phyloP scores from a whole-genome alignment of 2,113 vertebrate genomes.

The Phodopus roborovskii region DNA sequence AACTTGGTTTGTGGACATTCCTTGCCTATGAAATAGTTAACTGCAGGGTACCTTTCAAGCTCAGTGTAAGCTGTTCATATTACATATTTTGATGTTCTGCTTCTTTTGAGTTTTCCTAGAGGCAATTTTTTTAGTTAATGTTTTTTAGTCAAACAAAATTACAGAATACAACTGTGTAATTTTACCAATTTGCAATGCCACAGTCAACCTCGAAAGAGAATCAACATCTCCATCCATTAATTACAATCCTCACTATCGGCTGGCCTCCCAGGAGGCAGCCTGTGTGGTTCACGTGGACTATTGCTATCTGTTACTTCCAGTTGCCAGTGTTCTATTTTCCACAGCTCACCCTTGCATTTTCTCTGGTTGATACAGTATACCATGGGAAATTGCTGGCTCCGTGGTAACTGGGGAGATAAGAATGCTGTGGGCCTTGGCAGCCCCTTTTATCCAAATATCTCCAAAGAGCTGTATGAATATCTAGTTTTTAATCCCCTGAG shows the following conservation, averaged over 20 bases:
- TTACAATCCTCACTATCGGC: conserved; percentile 76
- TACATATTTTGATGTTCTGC: conserved; percentile 79
- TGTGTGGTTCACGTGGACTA: conserved; percentile 30
- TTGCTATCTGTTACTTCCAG: conserved; percentile 76
- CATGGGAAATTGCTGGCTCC: conserved; percentile 71
- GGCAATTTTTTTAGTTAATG: conserved; percentile 83
- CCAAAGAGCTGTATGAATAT: conserved; percentile 80
- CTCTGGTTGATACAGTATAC: conserved; percentile 75
- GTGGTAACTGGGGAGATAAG: conserved; percentile 76
- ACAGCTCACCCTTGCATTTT: conserved; percentile 78
- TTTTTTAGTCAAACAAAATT: conserved; percentile 84
- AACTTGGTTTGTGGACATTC: conserved; percentile 84
- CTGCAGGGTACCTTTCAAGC: conserved; percentile 86
- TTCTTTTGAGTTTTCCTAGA: conserved; percentile 85
- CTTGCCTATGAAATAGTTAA: conserved; percentile 83
- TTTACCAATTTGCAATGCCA: conserved; percentile 81
- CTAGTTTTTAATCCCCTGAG: conserved; percentile 78
- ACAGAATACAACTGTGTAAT: conserved; percentile 79
- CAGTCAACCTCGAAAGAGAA: conserved; percentile 80
- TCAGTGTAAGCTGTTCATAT: conserved; percentile 83
- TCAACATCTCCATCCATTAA: conserved; percentile 73
- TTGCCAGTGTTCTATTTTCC: conserved; percentile 72
- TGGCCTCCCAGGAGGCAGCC: conserved; percentile 71
- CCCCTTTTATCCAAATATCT: conserved; percentile 79
- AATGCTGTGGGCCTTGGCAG: conserved; percentile 45